These are phyloP conservation scores for Sebastes cheni DNA, from an alignment of 2,797 vertebrate genomes.

Conservation along the genomic window DNA sequence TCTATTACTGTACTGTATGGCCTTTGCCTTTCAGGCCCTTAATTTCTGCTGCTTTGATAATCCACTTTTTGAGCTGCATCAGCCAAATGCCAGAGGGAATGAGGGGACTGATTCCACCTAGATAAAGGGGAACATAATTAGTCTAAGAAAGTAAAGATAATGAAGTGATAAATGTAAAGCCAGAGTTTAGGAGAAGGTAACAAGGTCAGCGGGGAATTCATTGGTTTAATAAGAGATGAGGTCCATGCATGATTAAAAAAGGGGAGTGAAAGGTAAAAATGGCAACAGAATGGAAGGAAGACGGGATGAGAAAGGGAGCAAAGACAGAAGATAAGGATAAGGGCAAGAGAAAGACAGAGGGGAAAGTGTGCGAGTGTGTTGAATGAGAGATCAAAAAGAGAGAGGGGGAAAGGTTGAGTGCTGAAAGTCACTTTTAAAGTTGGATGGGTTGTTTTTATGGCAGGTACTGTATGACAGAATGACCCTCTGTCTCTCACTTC, in stretches of 20 bases:
- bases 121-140: slow-evolving; percentile 69
- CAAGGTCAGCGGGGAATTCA: slow-evolving; percentile 49
- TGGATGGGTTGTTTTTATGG: slow-evolving; percentile 7
- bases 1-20: neutral
- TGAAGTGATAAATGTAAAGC: slow-evolving; percentile 55
- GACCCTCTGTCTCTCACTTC: neutral
- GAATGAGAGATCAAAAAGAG: neutral
- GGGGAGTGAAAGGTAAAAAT: slow-evolving; percentile 22
- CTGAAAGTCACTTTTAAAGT: slow-evolving; percentile 41
- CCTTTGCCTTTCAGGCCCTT: slow-evolving; percentile 14
- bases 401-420: neutral
- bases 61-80: slow-evolving; percentile 42
- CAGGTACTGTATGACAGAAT: neutral
- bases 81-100: slow-evolving; percentile 38
- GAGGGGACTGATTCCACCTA: slow-evolving; percentile 43
- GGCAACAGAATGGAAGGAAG: slow-evolving; percentile 7
- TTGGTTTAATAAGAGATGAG: slow-evolving; percentile 47
- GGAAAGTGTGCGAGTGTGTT: neutral
- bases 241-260: slow-evolving; percentile 44
- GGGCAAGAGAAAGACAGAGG: neutral
- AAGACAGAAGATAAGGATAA: neutral
- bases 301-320: neutral
- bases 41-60: slow-evolving; percentile 43
- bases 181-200: slow-evolving; percentile 44
- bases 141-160: slow-evolving; percentile 61